Evolutionary conservation across 1,140 invertebrate genomes (phyloP), one percentile per base, ranked within the genome.

Genomic region (Cotesia vestalis): DNA sequence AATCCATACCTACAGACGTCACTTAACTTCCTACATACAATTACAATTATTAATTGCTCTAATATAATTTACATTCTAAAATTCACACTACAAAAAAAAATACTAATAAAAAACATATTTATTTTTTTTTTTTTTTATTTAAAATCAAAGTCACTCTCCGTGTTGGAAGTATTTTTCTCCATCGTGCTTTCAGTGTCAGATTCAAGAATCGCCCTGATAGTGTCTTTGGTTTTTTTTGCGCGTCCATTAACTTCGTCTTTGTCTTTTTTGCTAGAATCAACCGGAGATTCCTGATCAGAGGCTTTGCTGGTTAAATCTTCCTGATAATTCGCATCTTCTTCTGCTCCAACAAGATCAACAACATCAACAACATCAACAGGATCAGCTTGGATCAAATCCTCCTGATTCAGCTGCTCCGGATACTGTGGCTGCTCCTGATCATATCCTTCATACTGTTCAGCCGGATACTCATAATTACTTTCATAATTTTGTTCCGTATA

Each of bases 141-240:
- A 67, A 87, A 87, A 77, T 87, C 83, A 70, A 83, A 87, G 73
- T 87, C 85, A 69, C 85, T 87, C 52, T 85, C 84, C 3, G 80
- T 83, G n/a, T 86, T 86, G 0, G 85, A 85, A 0, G 78, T 71
- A 59, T 87, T 86, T 64, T 77, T 78, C 34, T 87, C 85, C 52
- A 87, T 84, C 0, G 82, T 84, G 36, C 84, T 86, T 1, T 86
- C 85, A 2, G 85, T 84, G n/a, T 87, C 85, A 0, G 85, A 85
- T 60, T 84, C 84, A 9, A 84, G 69, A 9, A 82, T 75, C 0
- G 78, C 77, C n/a, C 77, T 83, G 3, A 83, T 82, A 1, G 79
- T 77, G 11, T 80, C 80, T 57, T 81, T 76, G 4, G 66, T 38
- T 34, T 71, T 85, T 66, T 80, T 83, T 51, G 57, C 53, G 17